A percentile compares a stretch with the other conserved stretches of the same genome.
These are phyloP conservation scores for Anoplolepis gracilipes DNA, from an alignment of 1,140 invertebrate species.

Conservation along the genomic window DNA sequence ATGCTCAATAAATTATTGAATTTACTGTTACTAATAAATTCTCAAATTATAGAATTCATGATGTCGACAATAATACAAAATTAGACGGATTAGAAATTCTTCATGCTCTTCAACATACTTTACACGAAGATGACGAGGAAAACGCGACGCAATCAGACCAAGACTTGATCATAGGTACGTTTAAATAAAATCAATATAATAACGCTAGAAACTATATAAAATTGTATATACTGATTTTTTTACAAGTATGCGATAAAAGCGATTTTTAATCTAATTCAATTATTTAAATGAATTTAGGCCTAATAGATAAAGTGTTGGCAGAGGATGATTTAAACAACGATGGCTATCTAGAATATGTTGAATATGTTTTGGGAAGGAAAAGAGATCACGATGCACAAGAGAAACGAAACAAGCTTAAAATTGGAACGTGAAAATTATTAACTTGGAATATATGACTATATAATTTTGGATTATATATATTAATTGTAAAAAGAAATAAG, in stretches of 20 bases:
- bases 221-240: not conserved
- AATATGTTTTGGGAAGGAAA: constrained; percentile 89
- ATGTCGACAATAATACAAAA: constrained; percentile 92
- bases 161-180: constrained; percentile 66
- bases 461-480: not conserved
- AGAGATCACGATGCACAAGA: constrained; percentile 71
- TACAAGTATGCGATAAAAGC: not conserved
- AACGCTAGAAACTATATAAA: not conserved
- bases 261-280: not conserved
- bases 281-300: constrained; percentile 85
- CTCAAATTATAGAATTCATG: constrained; percentile 89
- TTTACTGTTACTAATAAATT: not conserved
- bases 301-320: constrained; percentile 92
- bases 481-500: no score
- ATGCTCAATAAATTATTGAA: constrained; percentile 21
- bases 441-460: not conserved
- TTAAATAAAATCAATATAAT: not conserved
- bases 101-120: constrained; percentile 88
- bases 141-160: constrained; percentile 3
- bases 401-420: constrained; percentile 59
- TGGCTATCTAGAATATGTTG: constrained; percentile 93
- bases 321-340: constrained; percentile 93
- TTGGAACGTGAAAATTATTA: constrained; percentile 40
- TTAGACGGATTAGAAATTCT: constrained; percentile 93
- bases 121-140: constrained; percentile 84